Evolutionary conservation across 2,888 invertebrate species (phyloP), one percentile per base, ranked within the genome.

Genomic region (Trichogramma dendrolimi): DNA sequence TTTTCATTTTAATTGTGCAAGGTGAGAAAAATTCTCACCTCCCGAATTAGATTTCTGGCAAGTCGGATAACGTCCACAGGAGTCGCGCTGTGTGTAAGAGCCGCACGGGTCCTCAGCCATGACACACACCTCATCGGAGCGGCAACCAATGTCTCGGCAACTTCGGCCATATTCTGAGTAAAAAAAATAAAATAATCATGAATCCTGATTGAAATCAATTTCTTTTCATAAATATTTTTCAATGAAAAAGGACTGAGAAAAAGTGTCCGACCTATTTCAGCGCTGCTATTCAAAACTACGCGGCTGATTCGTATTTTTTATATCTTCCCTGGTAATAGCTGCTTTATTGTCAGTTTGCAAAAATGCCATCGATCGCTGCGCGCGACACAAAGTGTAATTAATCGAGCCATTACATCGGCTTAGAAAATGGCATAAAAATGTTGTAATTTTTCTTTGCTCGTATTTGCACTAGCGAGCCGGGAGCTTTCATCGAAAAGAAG

Each of bases 71-170:
- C 81, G 83, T 60, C 88, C 88, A 67, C 88, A 88, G 64, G 85
- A 82, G 60, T 83, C 81, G 66, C 81, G 79, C 40, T 56, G 61
- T 67, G 84, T 83, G 11, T 85, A 85, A 69, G 82, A 83, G 10
- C 82, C 80, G 76, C 91, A 91, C 1, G 88, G 87, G 70, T 90
- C 90, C 71, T 87, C 86, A 1, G 84, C 84, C 74, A 89, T 83
- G 61, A 89, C 84, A 78, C 91, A 91, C 63, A 85, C 84, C 80
- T 91, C 85, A 72, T 81, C 87, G 73, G 84, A 86, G 59, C 85
- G 80, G 73, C 91, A 91, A 55, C 90, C 90, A 71, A 91, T 91
- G 74, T 91, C 91, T 72, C 83, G 84, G 77, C 91, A 91, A 38
- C 85, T 83, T 69, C 91, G 84, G 64, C 91, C 91, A 77, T 90